Percentiles rank a stretch among this genome's conserved stretches.
These are phyloP conservation scores for Phaenicophaeus curvirostris DNA, from an alignment of 2,797 vertebrate genomes.

Conservation along the genomic window DNA sequence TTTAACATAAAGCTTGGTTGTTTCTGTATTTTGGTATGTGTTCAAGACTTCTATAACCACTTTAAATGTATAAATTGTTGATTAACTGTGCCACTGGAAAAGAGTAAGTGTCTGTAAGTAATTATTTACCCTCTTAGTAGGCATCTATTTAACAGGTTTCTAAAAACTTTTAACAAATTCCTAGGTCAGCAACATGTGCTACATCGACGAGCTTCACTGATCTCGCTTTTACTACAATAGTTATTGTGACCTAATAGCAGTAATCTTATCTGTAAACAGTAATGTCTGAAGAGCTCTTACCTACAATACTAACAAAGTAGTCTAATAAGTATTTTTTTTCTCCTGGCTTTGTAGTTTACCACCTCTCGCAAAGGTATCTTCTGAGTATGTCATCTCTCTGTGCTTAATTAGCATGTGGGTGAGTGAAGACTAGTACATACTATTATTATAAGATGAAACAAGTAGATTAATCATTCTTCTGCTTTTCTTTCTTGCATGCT, in stretches of 20 bases:
- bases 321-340: conserved; percentile 79
- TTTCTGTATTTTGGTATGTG: neutral
- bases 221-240: neutral
- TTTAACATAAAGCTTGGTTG: neutral
- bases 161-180: neutral
- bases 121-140: neutral
- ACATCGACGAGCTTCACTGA: neutral
- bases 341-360: conserved; percentile 82
- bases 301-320: conserved; percentile 58
- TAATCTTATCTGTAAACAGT: neutral
- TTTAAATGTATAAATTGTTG: neutral
- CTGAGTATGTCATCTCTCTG: conserved; percentile 79
- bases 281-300: conserved; percentile 1
- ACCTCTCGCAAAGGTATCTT: conserved; percentile 83
- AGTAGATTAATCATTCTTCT: conserved; percentile 3
- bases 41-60: neutral
- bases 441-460: conserved; percentile 33
- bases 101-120: neutral
- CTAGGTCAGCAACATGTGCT: neutral
- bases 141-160: neutral
- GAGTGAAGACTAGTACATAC: conserved; percentile 77
- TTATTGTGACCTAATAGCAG: neutral
- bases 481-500: neutral
- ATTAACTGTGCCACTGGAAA: neutral
- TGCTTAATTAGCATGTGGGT: conserved; percentile 80